Evolutionary conservation across 2,113 vertebrate species (phyloP), one percentile per base, ranked within the genome.

Genomic region (Gymnarchus niloticus): DNA sequence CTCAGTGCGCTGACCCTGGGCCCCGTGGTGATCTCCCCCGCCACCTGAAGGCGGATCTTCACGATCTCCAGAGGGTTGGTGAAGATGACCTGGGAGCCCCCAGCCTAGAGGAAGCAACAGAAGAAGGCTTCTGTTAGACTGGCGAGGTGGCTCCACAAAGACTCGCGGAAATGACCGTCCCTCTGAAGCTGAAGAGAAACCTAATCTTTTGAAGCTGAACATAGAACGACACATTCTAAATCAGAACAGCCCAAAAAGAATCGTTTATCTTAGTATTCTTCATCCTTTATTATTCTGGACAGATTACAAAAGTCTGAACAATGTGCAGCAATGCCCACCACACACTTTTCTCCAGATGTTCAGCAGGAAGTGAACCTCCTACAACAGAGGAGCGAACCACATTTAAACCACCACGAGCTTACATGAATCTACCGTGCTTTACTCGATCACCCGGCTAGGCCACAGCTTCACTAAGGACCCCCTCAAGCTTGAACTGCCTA

Each of bases 31-130:
- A 99, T 99, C 91, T 99, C 98, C 80, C 98, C 98, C 1, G 98
- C 98, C 51, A 99, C 98, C 92, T 99, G 98, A 91, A 99, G 94
- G 51, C 98, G 97, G 88, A 99, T 99, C 94, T 99, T 99, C 69
- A 99, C 98, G 21, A 99, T 99, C 95, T 99, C 98, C 93, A 99
- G 91, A 44, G 98, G 98, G 90, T 99, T 99, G 87, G 98, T 99
- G 90, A 99, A 99, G 88, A 99, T 97, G 77, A 99, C 98, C 91
- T 99, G 98, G 89, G 98, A 99, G 54, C 94, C 97, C 90, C 98
- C 98, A 61, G 98, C 98, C 98, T 99, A 90, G 57, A 92, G 8
- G 52, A 33, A 37, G n/a, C 49, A 25, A 83, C 28, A 17, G 52
- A n/a, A 12, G 46, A 44, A 14, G 48, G 23, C 23, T 3, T 52